phyloP scores from a whole-genome alignment of 2,113 vertebrate genomes.

The Laticauda laticaudata region DNA sequence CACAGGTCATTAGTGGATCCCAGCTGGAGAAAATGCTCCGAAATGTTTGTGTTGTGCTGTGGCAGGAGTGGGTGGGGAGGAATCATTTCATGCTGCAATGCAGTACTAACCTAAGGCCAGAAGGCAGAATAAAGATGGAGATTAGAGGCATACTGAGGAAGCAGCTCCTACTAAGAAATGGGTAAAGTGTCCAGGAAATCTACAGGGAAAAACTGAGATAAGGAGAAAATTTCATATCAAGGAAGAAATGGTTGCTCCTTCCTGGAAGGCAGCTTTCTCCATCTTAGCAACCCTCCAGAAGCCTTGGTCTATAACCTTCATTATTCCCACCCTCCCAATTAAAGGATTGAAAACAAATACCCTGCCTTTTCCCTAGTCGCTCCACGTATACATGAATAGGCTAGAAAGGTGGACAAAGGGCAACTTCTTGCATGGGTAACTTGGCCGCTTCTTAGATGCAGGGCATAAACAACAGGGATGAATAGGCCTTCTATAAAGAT shows the following conservation, averaged over 20 bases:
- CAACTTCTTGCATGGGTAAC: not conserved
- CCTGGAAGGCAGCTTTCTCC: not conserved
- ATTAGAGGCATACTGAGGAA: not conserved
- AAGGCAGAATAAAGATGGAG: not conserved
- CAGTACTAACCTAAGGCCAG: not conserved
- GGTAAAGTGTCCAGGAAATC: not conserved
- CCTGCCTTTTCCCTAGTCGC: not conserved
- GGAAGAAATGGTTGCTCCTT: not conserved
- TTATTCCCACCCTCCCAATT: not conserved
- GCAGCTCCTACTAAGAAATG: not conserved
- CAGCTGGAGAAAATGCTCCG: not conserved
- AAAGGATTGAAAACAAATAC: not conserved
- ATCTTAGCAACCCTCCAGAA: not conserved
- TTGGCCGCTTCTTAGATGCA: not conserved
- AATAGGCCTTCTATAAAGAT: not conserved
- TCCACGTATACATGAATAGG: not conserved
- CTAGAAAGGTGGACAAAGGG: not conserved
- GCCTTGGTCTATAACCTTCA: not conserved
- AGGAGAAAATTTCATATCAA: not conserved
- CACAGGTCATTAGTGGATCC: constrained; percentile 19
- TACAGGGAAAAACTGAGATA: not conserved
- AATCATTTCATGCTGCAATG: not conserved
- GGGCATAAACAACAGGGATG: not conserved
- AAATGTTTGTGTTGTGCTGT: not conserved
- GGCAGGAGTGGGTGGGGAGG: not conserved